These are phyloP conservation scores for Drosophila nigricruria DNA, from an alignment of 2,888 invertebrate genomes.

Conservation along the genomic window DNA sequence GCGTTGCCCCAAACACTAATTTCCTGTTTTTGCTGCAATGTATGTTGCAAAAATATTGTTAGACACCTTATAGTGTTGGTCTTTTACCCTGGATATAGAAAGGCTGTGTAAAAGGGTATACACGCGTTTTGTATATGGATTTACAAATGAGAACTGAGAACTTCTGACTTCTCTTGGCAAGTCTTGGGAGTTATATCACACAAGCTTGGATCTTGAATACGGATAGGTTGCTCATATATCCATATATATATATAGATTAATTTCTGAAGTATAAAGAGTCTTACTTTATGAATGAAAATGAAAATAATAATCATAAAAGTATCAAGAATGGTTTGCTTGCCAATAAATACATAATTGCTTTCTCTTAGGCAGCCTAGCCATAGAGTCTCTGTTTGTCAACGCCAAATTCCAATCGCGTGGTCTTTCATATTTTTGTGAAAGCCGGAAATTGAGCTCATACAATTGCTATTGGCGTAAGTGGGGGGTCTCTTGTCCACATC, in stretches of 20 bases:
- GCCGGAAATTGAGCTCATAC: slow-evolving; percentile 75
- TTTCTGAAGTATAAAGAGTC: too few relatives aligned
- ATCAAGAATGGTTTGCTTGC: neutral
- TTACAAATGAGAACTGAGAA: too few relatives aligned
- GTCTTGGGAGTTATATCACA: too few relatives aligned
- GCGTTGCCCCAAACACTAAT: slow-evolving; percentile 50
- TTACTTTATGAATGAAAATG: too few relatives aligned
- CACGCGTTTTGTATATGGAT: too few relatives aligned
- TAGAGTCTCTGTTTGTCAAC: neutral
- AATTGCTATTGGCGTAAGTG: slow-evolving; percentile 58
- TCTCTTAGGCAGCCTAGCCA: neutral
- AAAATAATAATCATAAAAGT: neutral
- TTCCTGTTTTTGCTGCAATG: slow-evolving; percentile 45
- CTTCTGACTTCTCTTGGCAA: too few relatives aligned
- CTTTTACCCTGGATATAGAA: too few relatives aligned
- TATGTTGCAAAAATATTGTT: slow-evolving; percentile 11
- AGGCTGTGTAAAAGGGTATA: too few relatives aligned
- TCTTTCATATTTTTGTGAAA: slow-evolving; percentile 35
- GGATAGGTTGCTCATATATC: too few relatives aligned
- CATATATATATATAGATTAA: neutral
- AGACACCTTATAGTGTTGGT: neutral
- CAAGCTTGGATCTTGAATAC: too few relatives aligned
- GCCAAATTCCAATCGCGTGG: neutral
- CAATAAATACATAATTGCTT: neutral
- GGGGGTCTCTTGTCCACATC: slow-evolving; percentile 40